phyloP scores from a whole-genome alignment of 2,113 vertebrate genomes.

The Puntigrus tetrazona region DNA sequence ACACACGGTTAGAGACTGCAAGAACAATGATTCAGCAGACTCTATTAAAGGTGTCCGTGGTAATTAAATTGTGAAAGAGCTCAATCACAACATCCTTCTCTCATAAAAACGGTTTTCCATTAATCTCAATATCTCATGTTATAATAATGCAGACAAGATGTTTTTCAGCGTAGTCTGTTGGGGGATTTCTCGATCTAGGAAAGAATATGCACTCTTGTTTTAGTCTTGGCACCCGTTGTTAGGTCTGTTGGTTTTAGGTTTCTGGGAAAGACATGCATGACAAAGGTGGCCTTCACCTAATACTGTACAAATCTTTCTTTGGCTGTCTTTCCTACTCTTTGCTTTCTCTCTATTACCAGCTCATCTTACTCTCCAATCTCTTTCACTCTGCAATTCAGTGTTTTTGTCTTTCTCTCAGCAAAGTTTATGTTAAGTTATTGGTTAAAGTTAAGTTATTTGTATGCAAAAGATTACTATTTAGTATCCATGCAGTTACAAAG shows the following conservation, averaged over 20 bases:
- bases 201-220: not conserved
- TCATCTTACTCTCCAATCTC: not conserved
- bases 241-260: slow-evolving; percentile 29
- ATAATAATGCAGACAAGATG: not conserved
- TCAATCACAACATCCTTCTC: not conserved
- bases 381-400: not conserved
- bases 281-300: slow-evolving; percentile 36
- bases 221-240: not conserved
- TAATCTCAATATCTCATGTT: not conserved
- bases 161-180: not conserved
- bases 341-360: not conserved
- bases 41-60: not conserved
- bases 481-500: not conserved
- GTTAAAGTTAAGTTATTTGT: too few species aligned
- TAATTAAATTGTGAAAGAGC: not conserved
- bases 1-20: not conserved
- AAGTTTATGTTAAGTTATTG: too few species aligned
- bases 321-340: not conserved
- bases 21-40: not conserved
- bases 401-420: not conserved
- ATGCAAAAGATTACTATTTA: not conserved
- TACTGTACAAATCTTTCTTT: slow-evolving; percentile 18
- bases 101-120: not conserved
- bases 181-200: not conserved
- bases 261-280: slow-evolving; percentile 13